Conservation (phyloP, 2,113 vertebrate genomes). For the Clinocottus analis region DNA sequence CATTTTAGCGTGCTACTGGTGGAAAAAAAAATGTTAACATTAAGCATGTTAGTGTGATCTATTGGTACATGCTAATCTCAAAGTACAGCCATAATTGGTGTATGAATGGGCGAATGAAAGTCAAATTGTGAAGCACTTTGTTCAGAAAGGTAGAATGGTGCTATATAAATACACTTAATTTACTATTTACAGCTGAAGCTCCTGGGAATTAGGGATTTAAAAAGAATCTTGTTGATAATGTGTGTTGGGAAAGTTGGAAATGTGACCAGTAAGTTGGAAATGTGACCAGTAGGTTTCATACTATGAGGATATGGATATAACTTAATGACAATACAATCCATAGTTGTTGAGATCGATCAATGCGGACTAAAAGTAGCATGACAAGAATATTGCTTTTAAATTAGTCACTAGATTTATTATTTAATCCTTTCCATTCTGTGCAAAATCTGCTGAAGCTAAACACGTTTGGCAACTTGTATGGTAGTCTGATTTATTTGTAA, state of each 20-base stretch:
- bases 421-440: not conserved
- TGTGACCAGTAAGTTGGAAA: not conserved
- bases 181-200: not conserved
- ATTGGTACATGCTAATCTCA: not conserved
- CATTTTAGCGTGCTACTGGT: not conserved
- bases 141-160: not conserved
- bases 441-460: conserved; percentile 4
- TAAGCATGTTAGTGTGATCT: not conserved
- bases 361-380: not conserved
- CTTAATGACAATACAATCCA: not conserved
- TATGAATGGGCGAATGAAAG: not conserved
- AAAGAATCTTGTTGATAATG: not conserved
- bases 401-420: not conserved
- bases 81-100: not conserved
- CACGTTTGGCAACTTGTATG: not conserved
- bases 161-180: not conserved
- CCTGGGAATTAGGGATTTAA: not conserved
- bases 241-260: not conserved
- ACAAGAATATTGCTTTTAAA: not conserved
- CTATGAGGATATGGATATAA: not conserved
- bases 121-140: not conserved
- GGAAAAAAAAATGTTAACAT: not conserved
- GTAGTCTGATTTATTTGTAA: conserved; percentile 9
- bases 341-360: too few species aligned
- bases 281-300: not conserved